These are phyloP conservation scores for Spea hammondii DNA, from an alignment of 2,797 vertebrate genomes.

Conservation along the genomic window DNA sequence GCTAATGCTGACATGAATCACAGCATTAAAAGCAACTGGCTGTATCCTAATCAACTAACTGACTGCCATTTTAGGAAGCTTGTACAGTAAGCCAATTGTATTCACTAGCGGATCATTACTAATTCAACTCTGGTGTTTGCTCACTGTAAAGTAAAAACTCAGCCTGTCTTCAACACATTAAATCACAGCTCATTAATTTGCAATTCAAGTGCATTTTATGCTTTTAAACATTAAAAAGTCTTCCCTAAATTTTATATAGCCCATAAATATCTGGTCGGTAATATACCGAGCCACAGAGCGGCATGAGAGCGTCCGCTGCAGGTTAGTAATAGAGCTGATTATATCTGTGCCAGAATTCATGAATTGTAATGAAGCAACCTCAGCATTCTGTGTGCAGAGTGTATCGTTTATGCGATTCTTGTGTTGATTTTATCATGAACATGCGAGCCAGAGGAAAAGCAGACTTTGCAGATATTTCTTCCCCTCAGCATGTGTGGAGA, in stretches of 20 bases:
- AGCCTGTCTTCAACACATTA: conserved; percentile 27
- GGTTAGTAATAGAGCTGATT: conserved; percentile 7
- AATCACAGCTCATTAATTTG: conserved; percentile 33
- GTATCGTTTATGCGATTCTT: conserved; percentile 37
- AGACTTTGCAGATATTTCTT: conserved; percentile 34
- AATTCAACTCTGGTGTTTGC: conserved; percentile 22
- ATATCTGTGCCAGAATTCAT: conserved; percentile 47
- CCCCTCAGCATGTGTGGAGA: conserved; percentile 15
- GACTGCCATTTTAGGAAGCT: background rate
- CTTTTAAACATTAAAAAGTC: conserved; percentile 44
- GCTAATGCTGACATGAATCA: background rate
- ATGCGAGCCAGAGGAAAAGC: conserved; percentile 30
- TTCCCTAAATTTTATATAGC: conserved; percentile 25
- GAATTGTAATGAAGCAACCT: conserved; percentile 47
- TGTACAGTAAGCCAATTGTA: background rate
- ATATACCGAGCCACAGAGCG: conserved; percentile 28
- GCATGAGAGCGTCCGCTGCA: conserved; percentile 15
- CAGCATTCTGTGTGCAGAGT: conserved; percentile 23
- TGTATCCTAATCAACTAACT: background rate
- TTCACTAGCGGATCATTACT: conserved; percentile 8
- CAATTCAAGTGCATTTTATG: conserved; percentile 43
- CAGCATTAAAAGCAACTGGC: background rate
- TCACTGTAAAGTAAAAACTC: conserved; percentile 30
- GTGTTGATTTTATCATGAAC: conserved; percentile 48
- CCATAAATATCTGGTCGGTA: conserved; percentile 31